phyloP scores from a whole-genome alignment of 2,888 invertebrate species.

The Elgonia sp. region DNA sequence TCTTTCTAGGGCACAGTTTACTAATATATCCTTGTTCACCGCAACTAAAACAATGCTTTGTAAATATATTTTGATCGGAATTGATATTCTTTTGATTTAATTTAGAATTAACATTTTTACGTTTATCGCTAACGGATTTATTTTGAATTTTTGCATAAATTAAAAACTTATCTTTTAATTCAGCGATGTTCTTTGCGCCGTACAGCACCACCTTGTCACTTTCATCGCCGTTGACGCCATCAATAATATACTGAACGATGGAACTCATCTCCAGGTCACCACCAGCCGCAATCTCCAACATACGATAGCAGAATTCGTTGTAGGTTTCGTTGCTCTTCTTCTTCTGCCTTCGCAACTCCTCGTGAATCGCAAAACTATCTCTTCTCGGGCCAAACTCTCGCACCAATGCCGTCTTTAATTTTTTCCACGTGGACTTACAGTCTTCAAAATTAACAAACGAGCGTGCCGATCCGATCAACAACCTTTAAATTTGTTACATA shows the following conservation, averaged over 20 bases:
- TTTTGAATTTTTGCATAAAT: conserved; percentile 54
- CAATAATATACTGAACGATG: conserved; percentile 68
- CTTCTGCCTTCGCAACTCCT: conserved; percentile 31
- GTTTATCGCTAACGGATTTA: conserved; percentile 10
- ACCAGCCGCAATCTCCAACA: conserved; percentile 63
- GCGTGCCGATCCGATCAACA: conserved; percentile 59
- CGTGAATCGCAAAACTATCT: conserved; percentile 49
- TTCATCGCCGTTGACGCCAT: conserved; percentile 64
- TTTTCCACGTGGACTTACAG: conserved; percentile 61
- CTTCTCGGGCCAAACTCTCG: conserved; percentile 47
- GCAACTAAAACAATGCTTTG: conserved; percentile 53
- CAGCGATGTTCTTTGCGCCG: conserved; percentile 57
- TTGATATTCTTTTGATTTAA: not conserved
- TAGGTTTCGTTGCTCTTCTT: conserved; percentile 54
- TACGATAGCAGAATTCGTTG: conserved; percentile 64
- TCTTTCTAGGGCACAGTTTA: conserved; percentile 27
- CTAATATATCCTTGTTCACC: conserved; percentile 37
- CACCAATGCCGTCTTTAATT: conserved; percentile 35
- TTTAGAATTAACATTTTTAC: not conserved
- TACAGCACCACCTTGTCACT: conserved; percentile 58
- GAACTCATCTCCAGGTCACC: conserved; percentile 58
- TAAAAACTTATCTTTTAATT: conserved; percentile 67
- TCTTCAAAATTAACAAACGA: conserved; percentile 47
- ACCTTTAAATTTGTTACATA: no score
- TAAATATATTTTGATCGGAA: not conserved